Evolutionary conservation across 2,888 invertebrate species (phyloP), one percentile per base, ranked within the genome.

Genomic region (Ichneumoninae sp.): DNA sequence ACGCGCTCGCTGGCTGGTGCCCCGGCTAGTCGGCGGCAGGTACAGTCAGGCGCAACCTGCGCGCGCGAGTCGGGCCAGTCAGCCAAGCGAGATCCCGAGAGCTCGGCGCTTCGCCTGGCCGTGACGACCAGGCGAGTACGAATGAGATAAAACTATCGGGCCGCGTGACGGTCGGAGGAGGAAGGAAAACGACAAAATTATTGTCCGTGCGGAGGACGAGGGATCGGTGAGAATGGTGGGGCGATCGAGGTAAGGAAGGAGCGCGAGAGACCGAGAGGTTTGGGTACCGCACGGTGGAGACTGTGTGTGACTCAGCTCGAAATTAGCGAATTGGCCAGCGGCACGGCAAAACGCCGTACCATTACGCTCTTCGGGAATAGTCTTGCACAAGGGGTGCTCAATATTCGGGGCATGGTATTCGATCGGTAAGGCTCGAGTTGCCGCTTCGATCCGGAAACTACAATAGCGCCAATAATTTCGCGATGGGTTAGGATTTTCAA

Each of bases 281-380:
- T 68, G 10, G 57, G 40, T 77, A 47, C 22, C 50, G 65, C 60
- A 22, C 60, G 68, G 62, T 65, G 79, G 60, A 70, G 76, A 80
- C 86, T 88, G 87, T 87, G 89, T 90, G 90, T 91, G 91, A 91
- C 91, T 91, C 91, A 91, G 89, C 89, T 86, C 84, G 87, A 83
- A 90, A 90, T 88, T 88, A 90, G 86, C 90, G 90, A 90, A 91
- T 90, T 91, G 90, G 87, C 90, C 89, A 89, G 87, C 88, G 86
- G 78, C 79, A 88, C 87, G 86, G 86, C 88, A 87, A 89, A 89
- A 89, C 54, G 88, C 82, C 84, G 87, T 83, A 82, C 86, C 82
- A 81, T 86, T 71, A 16, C 40, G 80, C 83, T 80, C 80, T 84
- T 80, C 86, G 65, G 78, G 86, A 30, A 83, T 82, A 87, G 84